Conservation (phyloP, 2,888 invertebrate genomes). For the Drosophila ustulata region DNA sequence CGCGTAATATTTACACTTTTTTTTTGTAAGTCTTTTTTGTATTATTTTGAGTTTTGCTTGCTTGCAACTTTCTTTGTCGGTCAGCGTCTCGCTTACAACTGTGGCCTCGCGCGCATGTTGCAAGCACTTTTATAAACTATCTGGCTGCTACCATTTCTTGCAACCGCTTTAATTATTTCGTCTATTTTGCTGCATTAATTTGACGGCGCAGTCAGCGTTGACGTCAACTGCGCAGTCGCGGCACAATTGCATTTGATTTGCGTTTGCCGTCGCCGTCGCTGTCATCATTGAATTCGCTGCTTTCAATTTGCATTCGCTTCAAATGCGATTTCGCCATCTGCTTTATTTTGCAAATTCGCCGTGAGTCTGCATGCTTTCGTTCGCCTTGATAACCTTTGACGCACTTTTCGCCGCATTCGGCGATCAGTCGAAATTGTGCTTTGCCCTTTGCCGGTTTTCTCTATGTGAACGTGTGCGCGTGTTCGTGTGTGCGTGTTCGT, state of each 20-base stretch:
- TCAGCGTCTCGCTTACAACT: constrained; percentile 68
- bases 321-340: background rate
- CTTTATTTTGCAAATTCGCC: background rate
- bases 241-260: constrained; percentile 45
- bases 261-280: constrained; percentile 1
- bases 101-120: constrained; percentile 75
- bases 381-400: constrained; percentile 30
- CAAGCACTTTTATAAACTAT: constrained; percentile 79
- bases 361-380: constrained; percentile 13
- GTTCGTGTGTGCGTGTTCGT: constrained; percentile 10
- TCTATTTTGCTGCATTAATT: constrained; percentile 74
- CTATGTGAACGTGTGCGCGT: background rate
- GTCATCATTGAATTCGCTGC: background rate
- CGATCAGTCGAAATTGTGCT: constrained; percentile 16
- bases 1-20: constrained; percentile 29
- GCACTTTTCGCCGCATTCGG: constrained; percentile 30
- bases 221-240: constrained; percentile 8
- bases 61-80: constrained; percentile 47
- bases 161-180: constrained; percentile 70
- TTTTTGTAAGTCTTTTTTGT: background rate
- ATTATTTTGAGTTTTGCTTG: background rate
- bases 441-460: constrained; percentile 35
- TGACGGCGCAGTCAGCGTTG: constrained; percentile 33
- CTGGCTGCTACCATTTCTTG: constrained; percentile 55
- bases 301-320: constrained; percentile 34